phyloP scores from a whole-genome alignment of 2,797 vertebrate genomes.

The Choloepus didactylus region DNA sequence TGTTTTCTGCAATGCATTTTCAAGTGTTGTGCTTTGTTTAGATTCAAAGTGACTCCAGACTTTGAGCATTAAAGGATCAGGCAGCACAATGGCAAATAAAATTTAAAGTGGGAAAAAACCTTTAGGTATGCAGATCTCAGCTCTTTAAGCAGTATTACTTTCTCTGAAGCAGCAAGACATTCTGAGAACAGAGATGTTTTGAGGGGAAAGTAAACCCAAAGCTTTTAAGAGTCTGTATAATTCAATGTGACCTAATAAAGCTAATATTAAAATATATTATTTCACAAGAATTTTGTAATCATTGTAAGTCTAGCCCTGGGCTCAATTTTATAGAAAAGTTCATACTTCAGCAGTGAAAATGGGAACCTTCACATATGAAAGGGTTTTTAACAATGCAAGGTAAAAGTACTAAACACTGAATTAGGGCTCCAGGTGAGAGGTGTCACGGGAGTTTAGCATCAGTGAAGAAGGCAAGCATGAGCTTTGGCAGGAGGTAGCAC shows the following conservation, averaged over 20 bases:
- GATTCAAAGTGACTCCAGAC: neutral
- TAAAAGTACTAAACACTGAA: neutral
- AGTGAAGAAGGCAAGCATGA: neutral
- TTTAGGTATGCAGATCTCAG: slow-evolving; percentile 27
- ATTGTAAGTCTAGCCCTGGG: neutral
- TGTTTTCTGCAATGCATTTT: slow-evolving; percentile 34
- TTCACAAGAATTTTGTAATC: slow-evolving; percentile 45
- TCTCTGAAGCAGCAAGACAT: slow-evolving; percentile 14
- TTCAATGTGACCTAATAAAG: slow-evolving; percentile 43
- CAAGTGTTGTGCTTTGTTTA: slow-evolving; percentile 40
- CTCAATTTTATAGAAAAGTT: neutral
- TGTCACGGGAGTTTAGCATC: neutral
- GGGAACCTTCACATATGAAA: neutral
- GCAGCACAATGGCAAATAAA: neutral
- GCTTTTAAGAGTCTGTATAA: slow-evolving; percentile 47
- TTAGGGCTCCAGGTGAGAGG: neutral
- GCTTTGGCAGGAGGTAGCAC: neutral
- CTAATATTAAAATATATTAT: slow-evolving; percentile 64
- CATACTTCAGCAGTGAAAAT: slow-evolving; percentile 12
- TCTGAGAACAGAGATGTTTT: slow-evolving; percentile 16
- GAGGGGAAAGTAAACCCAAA: neutral
- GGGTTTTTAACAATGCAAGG: neutral
- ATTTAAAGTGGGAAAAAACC: slow-evolving; percentile 61
- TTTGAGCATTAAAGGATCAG: slow-evolving; percentile 17
- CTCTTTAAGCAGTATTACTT: slow-evolving; percentile 60